Base-by-base conservation (phyloP, 2,797 vertebrate genomes). In the Pangasius sanitwongsei region DNA sequence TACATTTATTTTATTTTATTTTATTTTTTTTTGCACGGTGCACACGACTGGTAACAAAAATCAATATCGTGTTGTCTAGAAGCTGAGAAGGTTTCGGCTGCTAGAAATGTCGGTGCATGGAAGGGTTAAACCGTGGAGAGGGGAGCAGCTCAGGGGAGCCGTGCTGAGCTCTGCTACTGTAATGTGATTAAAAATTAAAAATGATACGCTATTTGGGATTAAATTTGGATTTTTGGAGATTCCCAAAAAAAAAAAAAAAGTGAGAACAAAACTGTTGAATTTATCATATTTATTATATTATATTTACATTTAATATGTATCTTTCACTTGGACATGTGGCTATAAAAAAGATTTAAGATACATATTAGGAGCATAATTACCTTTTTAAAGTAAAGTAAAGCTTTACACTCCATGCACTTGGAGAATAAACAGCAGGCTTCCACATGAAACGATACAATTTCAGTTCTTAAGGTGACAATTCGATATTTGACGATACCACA, bases 121-220 rank as follows among this genome's bases (percentile, higher is more conserved):
- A 31, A 85, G 65, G 83, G 65, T 55, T 85, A 85, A 70, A 55
- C 2, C n/a, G 18, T 25, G 48, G 83, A 55, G 83, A 85, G n/a
- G 44, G 63, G 31, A 55, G 59, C 41, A 83, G 82, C 81, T 83
- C 81, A 25, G 83, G n/a, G n/a, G 16, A 84, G 59, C 2, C 23
- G 37, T 48, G 41, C 55, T 65, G 23, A 83, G 48, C 83, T 70
- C 65, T 70, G 83, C 63, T 84, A n/a, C 82, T 50, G 83, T 83
- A 81, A 57, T 81, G 57, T 69, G 63, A 84, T 84, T 84, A 84
- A 67, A 65, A 65, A 83, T 65, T 83, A 0, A 23, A 37, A 57
- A 57, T 23, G 77, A 34, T 23, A 23, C 16, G 18, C 8, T 20
- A 31, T 57, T 81, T 81, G 53, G 53, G 31, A 57, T 81, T 81